A percentile compares a stretch with the other conserved stretches of the same genome.
These are phyloP conservation scores for Pollenia angustigena DNA, from an alignment of 2,888 invertebrate genomes.

Conservation along the genomic window DNA sequence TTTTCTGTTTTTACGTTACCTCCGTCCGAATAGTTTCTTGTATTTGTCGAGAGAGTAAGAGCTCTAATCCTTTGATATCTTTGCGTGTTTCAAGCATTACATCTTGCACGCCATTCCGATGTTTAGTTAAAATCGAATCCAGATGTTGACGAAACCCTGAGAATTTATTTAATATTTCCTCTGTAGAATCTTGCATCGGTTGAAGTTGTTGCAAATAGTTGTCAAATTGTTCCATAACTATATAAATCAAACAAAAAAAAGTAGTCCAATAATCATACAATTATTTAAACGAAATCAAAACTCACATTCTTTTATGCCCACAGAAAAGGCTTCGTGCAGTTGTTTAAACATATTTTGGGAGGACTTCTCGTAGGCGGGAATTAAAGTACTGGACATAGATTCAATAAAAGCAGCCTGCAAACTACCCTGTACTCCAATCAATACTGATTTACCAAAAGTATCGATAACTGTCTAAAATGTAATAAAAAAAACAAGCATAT, in stretches of 20 bases:
- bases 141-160: slow-evolving; percentile 81
- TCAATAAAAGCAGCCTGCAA: slow-evolving; percentile 92
- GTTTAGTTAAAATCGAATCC: slow-evolving; percentile 79
- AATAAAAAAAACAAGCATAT: neutral
- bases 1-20: slow-evolving; percentile 71
- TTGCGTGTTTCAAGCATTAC: slow-evolving; percentile 82
- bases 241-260: slow-evolving; percentile 47
- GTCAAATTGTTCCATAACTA: slow-evolving; percentile 85
- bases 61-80: slow-evolving; percentile 82
- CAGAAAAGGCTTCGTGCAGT: slow-evolving; percentile 93
- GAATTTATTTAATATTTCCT: slow-evolving; percentile 81
- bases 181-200: slow-evolving; percentile 81
- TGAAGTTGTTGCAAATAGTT: slow-evolving; percentile 84
- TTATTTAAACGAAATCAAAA: slow-evolving; percentile 20
- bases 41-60: slow-evolving; percentile 81
- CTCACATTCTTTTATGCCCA: slow-evolving; percentile 95
- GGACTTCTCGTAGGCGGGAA: slow-evolving; percentile 94
- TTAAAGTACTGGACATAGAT: slow-evolving; percentile 89
- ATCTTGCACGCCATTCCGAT: slow-evolving; percentile 81
- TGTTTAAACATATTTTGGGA: slow-evolving; percentile 95
- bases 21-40: slow-evolving; percentile 82
- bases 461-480: slow-evolving; percentile 89
- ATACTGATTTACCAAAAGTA: slow-evolving; percentile 88
- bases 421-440: slow-evolving; percentile 89
- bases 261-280: neutral